Evolutionary conservation across 64 coral and sea anemone species (phyloP).

Genomic region (Stichodactyla mertensii): DNA sequence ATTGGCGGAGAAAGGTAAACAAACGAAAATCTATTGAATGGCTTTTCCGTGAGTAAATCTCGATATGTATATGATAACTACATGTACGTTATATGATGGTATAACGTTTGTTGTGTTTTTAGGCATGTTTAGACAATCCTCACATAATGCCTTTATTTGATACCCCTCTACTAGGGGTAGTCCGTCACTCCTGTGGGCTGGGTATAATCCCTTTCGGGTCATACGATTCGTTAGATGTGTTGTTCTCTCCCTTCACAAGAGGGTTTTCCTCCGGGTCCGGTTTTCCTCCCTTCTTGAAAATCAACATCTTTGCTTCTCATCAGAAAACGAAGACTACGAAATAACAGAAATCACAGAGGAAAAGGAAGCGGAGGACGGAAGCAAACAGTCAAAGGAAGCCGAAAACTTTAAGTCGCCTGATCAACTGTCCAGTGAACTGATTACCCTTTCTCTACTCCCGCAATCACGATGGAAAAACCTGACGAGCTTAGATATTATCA

Average conservation of each 20-base stretch:
- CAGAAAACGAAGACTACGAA: constrained; percentile 33
- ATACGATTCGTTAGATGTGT: no score
- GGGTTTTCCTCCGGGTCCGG: no score
- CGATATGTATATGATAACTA: no score
- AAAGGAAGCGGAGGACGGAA: not conserved
- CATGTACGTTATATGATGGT: no score
- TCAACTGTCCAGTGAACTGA: constrained; percentile 83
- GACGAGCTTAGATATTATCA: constrained; percentile 88
- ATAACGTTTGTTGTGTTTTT: no score
- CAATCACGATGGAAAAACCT: constrained; percentile 94
- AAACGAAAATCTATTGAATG: no score
- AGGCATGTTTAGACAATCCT: no score
- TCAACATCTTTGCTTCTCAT: not conserved
- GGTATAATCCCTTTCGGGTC: no score
- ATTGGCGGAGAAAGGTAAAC: no score
- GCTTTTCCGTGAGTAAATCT: no score
- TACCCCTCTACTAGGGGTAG: not conserved
- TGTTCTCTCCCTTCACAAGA: no score
- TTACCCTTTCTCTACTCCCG: constrained; percentile 88
- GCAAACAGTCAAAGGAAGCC: not conserved
- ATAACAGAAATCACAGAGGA: constrained; percentile 10
- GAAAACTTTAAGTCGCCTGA: constrained; percentile 80
- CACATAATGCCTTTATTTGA: no score
- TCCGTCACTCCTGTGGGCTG: not conserved
- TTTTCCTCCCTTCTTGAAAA: not conserved